Percentiles rank a stretch among this genome's conserved stretches.
Conservation (phyloP, 2,797 vertebrate species). For the Myiothlypis chrysogaster region DNA sequence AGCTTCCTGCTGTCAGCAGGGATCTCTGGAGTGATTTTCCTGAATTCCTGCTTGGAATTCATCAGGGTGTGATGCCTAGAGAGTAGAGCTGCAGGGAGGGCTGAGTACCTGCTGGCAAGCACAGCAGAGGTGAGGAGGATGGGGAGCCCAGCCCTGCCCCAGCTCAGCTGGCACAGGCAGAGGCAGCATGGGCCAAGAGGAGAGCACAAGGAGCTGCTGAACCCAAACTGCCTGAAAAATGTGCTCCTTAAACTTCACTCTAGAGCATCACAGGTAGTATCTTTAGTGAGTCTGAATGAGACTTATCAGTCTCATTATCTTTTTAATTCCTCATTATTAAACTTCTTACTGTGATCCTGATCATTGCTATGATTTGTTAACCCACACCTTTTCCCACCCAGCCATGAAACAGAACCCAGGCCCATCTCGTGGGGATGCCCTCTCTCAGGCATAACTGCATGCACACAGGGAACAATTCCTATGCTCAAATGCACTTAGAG, state of each 20-base stretch:
- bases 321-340: neutral
- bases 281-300: neutral
- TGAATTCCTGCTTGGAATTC: neutral
- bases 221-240: neutral
- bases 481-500: neutral
- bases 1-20: neutral
- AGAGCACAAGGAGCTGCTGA: neutral
- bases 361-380: neutral
- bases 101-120: neutral
- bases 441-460: neutral
- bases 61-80: neutral
- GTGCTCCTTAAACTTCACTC: neutral
- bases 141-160: neutral
- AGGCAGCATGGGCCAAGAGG: neutral
- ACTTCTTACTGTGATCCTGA: neutral
- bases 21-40: neutral
- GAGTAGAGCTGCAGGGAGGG: neutral
- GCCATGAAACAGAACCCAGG: neutral
- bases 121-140: rapidly evolving
- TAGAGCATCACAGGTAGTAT: neutral
- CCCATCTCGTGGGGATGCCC: neutral
- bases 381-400: neutral
- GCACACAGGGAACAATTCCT: neutral
- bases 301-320: neutral
- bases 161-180: neutral